Base-by-base conservation (phyloP, 2,888 invertebrate species). In the Spisula subtruncata region DNA sequence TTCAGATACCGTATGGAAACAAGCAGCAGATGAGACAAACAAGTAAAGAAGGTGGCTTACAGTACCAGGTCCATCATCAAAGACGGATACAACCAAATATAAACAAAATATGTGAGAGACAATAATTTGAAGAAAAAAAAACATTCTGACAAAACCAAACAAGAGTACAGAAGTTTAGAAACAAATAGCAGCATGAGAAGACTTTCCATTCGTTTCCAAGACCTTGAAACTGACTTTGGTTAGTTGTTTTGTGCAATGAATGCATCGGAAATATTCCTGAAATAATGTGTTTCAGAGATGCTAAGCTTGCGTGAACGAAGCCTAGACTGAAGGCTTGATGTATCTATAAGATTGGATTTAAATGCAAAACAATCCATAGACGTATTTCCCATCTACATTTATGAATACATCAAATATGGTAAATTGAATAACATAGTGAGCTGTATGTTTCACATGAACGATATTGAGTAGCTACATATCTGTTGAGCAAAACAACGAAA, bases 321-420 rank as follows among this genome's bases (percentile, higher is more conserved):
- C n/a, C 60, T 12, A 25, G 60, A n/a, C 60, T 66, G 12, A 25
- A n/a, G 25, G 60, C 60, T 66, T 66, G 60, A 66, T 25, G 8
- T 25, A 66, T 66, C 25, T n/a, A 25, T 10, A 25, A n/a, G 25
- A 66, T 25, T 66, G 60, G 60, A 66, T 25, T 20, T 66, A 66
- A 66, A 66, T 66, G 60, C 75, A 75, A 75, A 75, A 75, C 75
- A 75, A 66, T 12, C 0, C 60, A 66, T 66, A n/a, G 10, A n/a
- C 12, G n/a, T 20, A 14, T 5, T 75, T 75, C 35, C 29, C 35
- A 16, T 75, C 75, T 18, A 75, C 32, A 32, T 18, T 75, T 16
- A 35, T 75, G 75, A 66, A 66, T 66, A 66, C 25, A 66, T 66
- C 60, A 66, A n/a, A 20, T 12, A 66, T 66, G 12, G 25, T 25